These are phyloP conservation scores for Drosophila nikananu DNA, from an alignment of 1,140 invertebrate genomes.

Conservation along the genomic window DNA sequence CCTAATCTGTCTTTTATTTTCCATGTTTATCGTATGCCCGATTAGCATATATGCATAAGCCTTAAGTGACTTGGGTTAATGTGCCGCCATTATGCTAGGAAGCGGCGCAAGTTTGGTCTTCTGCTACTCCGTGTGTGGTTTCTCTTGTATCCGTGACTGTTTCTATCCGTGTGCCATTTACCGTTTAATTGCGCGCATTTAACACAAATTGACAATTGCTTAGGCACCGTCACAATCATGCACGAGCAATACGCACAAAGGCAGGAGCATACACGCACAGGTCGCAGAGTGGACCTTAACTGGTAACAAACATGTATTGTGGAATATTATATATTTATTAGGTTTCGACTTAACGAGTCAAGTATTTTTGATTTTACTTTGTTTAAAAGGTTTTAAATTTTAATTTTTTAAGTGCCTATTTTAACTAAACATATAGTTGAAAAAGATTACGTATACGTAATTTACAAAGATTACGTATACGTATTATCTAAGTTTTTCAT, in stretches of 20 bases:
- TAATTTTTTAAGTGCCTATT: no score
- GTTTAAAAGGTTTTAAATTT: no score
- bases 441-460: neutral
- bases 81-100: conserved; percentile 57
- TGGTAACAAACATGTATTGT: neutral
- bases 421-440: neutral
- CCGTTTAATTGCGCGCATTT: conserved; percentile 75
- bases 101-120: conserved; percentile 16
- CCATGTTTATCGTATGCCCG: neutral
- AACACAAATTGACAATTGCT: conserved; percentile 80
- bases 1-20: conserved; percentile 28
- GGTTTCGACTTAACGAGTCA: no score
- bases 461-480: neutral
- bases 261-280: neutral
- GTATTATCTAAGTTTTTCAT: neutral
- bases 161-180: conserved; percentile 59
- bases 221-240: conserved; percentile 39
- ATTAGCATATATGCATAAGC: conserved; percentile 52
- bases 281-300: conserved; percentile 10
- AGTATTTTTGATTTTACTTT: neutral
- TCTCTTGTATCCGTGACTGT: conserved; percentile 17
- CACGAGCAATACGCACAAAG: conserved; percentile 27
- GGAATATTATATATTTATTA: neutral
- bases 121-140: neutral
- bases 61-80: conserved; percentile 60